Base-by-base conservation (phyloP, 2,797 vertebrate species). In the Chelonia mydas region DNA sequence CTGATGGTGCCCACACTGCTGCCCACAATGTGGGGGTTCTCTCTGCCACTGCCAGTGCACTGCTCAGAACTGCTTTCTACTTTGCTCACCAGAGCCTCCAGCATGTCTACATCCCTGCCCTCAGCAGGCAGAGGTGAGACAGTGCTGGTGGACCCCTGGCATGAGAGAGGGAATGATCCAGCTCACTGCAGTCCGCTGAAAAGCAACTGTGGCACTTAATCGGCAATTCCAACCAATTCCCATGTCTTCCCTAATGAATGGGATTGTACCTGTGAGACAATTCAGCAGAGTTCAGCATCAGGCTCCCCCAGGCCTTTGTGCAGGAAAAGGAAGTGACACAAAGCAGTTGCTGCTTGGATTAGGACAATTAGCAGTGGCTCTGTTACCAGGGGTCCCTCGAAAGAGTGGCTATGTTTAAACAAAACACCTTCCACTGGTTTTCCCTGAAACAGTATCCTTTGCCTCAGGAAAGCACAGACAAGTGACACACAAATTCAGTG, bases 11-110 rank as follows among this genome's bases (percentile, higher is more conserved):
- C 84, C 21, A 87, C 57, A 86, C 92, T 37, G 1, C 89, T 95
- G 41, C 92, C 89, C 91, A 21, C 86, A 57, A 57, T 0, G 0
- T n/a, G 0, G 7, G n/a, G 93, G 91, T 86, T 78, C 89, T 50
- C 90, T 86, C 5, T 0, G 31, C 68, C 61, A 1, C 78, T 81
- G 83, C 79, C 53, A 65, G 93, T 91, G 28, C 19, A 92, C 61
- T 86, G 95, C 88, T 90, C 2, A 1, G 91, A 49, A 74, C 90
- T 77, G 86, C 72, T 90, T 80, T 45, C 65, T 86, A 90, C 25
- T 1, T 1, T 0, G 45, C 86, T 92, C 6, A 0, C 76, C 87
- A 72, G 49, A 17, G 10, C 23, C 10, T 72, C 19, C n/a, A 41
- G 25, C 16, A 41, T 9, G 12, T 83, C 23, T 28, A 83, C n/a